phyloP scores from a whole-genome alignment of 1,140 invertebrate genomes.

The Luehdorfia chinensis region DNA sequence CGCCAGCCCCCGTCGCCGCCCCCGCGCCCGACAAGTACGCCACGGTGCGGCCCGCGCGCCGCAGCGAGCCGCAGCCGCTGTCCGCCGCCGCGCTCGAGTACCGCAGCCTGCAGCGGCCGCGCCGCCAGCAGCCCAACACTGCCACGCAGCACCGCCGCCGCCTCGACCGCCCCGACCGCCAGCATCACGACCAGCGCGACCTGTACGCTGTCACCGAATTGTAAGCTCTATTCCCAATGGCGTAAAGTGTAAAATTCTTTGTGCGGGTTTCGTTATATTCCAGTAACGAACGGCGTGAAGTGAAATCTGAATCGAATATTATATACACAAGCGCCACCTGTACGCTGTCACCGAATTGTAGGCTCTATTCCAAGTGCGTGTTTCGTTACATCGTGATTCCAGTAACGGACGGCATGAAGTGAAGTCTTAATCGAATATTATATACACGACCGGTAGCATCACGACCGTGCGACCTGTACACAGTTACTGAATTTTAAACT shows the following conservation, averaged over 20 bases:
- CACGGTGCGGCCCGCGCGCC: constrained; percentile 52
- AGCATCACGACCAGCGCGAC: constrained; percentile 48
- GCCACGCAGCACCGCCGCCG: constrained; percentile 33
- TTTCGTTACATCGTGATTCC: too few species aligned
- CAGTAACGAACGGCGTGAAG: too few species aligned
- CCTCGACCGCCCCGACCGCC: constrained; percentile 26
- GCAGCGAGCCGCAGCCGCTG: constrained; percentile 62
- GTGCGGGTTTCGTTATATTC: too few species aligned
- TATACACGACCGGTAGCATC: too few species aligned
- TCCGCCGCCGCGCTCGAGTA: constrained; percentile 63
- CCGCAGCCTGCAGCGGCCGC: constrained; percentile 60
- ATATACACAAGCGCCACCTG: too few species aligned
- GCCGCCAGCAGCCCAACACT: constrained; percentile 46
- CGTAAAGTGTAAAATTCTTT: too few species aligned
- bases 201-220: constrained; percentile 69
- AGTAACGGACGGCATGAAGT: too few species aligned
- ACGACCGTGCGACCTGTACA: too few species aligned
- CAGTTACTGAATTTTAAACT: too few species aligned
- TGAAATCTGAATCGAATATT: background rate
- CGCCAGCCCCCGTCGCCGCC: constrained; percentile 28
- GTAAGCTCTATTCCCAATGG: constrained; percentile 29
- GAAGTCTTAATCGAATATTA: too few species aligned
- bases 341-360: too few species aligned
- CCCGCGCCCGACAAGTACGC: constrained; percentile 58
- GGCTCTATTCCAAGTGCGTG: too few species aligned